Percentiles rank a stretch among this genome's conserved stretches.
Conservation (phyloP, 2,797 vertebrate species). For the Agapornis canus region DNA sequence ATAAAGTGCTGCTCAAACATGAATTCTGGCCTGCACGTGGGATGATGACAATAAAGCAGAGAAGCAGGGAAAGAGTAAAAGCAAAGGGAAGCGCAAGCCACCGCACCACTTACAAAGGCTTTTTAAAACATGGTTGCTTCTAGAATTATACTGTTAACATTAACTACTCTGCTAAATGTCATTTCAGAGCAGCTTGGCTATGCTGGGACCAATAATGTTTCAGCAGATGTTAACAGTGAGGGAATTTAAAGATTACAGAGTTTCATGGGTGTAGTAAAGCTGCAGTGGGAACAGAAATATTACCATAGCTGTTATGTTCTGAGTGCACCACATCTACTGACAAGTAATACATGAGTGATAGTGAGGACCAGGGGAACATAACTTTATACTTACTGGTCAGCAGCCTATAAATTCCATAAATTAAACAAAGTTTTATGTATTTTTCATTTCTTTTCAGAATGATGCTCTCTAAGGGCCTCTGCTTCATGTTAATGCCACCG, state of each 20-base stretch:
- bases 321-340: conserved; percentile 81
- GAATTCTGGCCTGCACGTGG: neutral
- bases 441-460: conserved; percentile 77
- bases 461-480: conserved; percentile 69
- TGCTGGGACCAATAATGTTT: conserved; percentile 94
- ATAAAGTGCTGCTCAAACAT: neutral
- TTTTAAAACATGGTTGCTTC: conserved; percentile 78
- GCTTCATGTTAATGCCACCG: conserved; percentile 68
- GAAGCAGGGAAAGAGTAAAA: neutral
- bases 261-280: conserved; percentile 93
- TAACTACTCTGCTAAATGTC: conserved; percentile 85
- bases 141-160: conserved; percentile 82
- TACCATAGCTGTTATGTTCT: conserved; percentile 83
- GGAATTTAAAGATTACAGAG: conserved; percentile 94
- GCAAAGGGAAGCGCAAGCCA: conserved; percentile 2
- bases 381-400: conserved; percentile 85
- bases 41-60: neutral
- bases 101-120: conserved; percentile 43
- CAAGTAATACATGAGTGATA: conserved; percentile 84
- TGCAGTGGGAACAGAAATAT: conserved; percentile 89
- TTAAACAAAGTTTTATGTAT: conserved; percentile 83
- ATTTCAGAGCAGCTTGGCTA: conserved; percentile 84
- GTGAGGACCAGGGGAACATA: conserved; percentile 79
- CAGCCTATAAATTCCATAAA: conserved; percentile 83
- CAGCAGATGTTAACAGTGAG: conserved; percentile 98